These are phyloP conservation scores for Epistrophe eligans DNA, from an alignment of 2,888 invertebrate genomes.

Conservation along the genomic window DNA sequence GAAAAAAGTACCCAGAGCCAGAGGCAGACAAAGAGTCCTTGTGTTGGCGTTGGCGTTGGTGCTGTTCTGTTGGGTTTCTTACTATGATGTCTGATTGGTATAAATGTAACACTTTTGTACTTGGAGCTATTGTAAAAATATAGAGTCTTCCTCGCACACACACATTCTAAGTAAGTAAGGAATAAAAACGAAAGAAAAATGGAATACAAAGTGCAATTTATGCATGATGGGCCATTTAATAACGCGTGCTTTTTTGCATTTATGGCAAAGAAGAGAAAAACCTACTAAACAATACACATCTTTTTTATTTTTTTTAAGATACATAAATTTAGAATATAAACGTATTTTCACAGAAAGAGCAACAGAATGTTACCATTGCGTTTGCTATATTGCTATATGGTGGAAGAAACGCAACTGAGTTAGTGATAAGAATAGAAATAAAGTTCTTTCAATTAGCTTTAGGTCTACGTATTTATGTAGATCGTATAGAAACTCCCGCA, in stretches of 20 bases:
- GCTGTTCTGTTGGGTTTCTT: slow-evolving; percentile 26
- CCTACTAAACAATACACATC: slow-evolving; percentile 44
- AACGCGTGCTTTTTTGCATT: slow-evolving; percentile 74
- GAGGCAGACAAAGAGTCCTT: slow-evolving; percentile 36
- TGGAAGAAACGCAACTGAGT: slow-evolving; percentile 26
- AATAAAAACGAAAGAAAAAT: slow-evolving; percentile 50
- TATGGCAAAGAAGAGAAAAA: slow-evolving; percentile 37
- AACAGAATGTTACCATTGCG: slow-evolving; percentile 61
- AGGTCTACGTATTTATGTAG: background rate
- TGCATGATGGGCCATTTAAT: slow-evolving; percentile 78
- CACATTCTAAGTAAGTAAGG: slow-evolving; percentile 17
- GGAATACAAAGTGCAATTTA: slow-evolving; percentile 77
- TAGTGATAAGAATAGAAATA: slow-evolving; percentile 21
- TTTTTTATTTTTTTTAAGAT: slow-evolving; percentile 6
- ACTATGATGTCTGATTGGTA: slow-evolving; percentile 37
- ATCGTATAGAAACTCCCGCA: background rate
- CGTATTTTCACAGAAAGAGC: background rate
- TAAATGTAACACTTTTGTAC: slow-evolving; percentile 71
- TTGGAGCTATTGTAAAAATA: slow-evolving; percentile 16
- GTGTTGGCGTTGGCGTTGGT: slow-evolving; percentile 16
- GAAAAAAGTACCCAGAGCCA: slow-evolving; percentile 5
- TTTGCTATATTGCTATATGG: background rate
- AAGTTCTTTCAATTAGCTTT: slow-evolving; percentile 25
- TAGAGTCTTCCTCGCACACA: slow-evolving; percentile 56
- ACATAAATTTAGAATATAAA: background rate